Evolutionary conservation across 2,797 vertebrate genomes (phyloP), one percentile per base, ranked within the genome.

Genomic region (Sus cebifrons): DNA sequence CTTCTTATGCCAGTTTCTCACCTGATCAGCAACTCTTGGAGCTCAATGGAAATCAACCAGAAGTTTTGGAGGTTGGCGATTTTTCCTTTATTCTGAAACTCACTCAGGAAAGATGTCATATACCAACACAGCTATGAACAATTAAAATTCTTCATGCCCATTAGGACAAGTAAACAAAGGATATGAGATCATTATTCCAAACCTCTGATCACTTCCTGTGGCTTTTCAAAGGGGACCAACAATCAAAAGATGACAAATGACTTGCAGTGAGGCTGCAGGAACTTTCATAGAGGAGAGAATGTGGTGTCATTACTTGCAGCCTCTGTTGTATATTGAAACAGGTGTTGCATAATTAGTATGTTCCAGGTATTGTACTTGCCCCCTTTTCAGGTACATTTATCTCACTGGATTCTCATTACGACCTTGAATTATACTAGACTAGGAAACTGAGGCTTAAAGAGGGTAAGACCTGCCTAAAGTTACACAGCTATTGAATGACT

Each of bases 391-490:
- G 29, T 73, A 44, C 9, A 32, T 68, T 40, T 82, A 29, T 84
- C 68, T 73, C 70, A 23, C 17, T 94, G 64, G 70, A 56, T 94
- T 89, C 32, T 78, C 16, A 73, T 32, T 49, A 67, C 15, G 56
- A 44, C 58, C 0, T 93, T 83, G 56, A 83, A 85, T 81, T 83
- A 21, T 23, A 52, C 7, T 40, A 52, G 58, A 77, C 23, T 56
- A 54, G 27, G 32, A 97, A 95, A 89, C 77, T 81, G 83, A 88
- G 85, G 21, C 21, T 95, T 32, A 77, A 44, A 20, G 58, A 96
- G 9, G n/a, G 10, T 85, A 60, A 54, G 20, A 92, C 88, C 96
- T 97, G 96, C 90, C 88, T 86, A 82, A 91, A 20, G 67, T 96
- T 87, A 96, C 44, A 73, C 36, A 92, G 90, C 90, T 94, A 86